phyloP scores from a whole-genome alignment of 2,888 invertebrate species.

The Lepidochitona cinerea region DNA sequence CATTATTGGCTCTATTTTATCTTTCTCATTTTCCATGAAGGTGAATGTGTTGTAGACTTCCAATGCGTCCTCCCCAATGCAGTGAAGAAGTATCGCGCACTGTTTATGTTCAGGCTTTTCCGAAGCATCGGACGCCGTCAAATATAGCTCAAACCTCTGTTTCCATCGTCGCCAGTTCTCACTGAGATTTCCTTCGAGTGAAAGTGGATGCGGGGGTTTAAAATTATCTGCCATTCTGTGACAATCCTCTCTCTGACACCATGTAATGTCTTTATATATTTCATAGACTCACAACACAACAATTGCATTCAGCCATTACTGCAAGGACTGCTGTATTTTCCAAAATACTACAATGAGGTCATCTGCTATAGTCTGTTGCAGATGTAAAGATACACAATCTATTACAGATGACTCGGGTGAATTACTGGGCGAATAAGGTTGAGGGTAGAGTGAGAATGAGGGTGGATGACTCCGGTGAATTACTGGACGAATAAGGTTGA shows the following conservation, averaged over 20 bases:
- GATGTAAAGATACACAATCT: too few species aligned
- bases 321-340: too few species aligned
- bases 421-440: too few species aligned
- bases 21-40: not conserved
- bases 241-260: not conserved
- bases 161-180: constrained; percentile 10
- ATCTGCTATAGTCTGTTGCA: too few species aligned
- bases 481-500: too few species aligned
- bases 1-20: constrained; percentile 7
- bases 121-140: constrained; percentile 3
- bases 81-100: constrained; percentile 16
- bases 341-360: too few species aligned
- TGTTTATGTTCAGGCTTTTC: constrained; percentile 3
- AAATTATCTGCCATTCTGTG: not conserved
- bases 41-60: constrained; percentile 24
- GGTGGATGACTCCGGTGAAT: too few species aligned
- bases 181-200: constrained; percentile 4
- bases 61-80: constrained; percentile 14
- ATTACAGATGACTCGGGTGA: too few species aligned
- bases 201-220: not conserved
- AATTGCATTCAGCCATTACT: too few species aligned
- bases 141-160: constrained; percentile 16
- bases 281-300: too few species aligned
- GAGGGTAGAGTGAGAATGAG: too few species aligned
- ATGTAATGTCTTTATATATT: too few species aligned